A percentile compares a stretch with the other conserved stretches of the same genome.
Conservation (phyloP, 2,888 invertebrate species). For the Nemapogon koenigi region DNA sequence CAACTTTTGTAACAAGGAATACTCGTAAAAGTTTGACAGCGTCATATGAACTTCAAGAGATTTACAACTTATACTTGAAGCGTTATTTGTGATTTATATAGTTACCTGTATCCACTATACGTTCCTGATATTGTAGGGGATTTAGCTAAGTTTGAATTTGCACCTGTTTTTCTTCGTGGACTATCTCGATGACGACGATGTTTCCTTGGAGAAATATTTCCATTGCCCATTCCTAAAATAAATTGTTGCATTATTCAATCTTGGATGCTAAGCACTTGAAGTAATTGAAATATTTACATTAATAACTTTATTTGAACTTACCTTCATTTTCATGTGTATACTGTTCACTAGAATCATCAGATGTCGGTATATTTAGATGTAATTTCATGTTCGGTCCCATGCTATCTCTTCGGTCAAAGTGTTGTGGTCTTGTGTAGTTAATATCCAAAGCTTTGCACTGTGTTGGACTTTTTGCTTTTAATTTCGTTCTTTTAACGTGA, state of each 20-base stretch:
- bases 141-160: constrained; percentile 56
- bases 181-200: constrained; percentile 69
- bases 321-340: constrained; percentile 57
- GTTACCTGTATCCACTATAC: constrained; percentile 51
- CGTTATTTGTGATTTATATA: too few relatives aligned
- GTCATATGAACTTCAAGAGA: too few relatives aligned
- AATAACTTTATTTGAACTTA: constrained; percentile 16
- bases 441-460: constrained; percentile 43
- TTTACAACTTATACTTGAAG: too few relatives aligned
- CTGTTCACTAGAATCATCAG: constrained; percentile 68
- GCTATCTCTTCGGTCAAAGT: constrained; percentile 58
- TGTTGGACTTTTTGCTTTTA: constrained; percentile 57
- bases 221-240: constrained; percentile 37
- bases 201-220: constrained; percentile 65
- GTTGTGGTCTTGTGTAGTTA: constrained; percentile 35
- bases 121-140: constrained; percentile 55
- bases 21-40: too few relatives aligned
- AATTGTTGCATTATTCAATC: background rate
- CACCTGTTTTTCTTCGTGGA: constrained; percentile 69
- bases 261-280: background rate
- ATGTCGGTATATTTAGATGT: constrained; percentile 63
- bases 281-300: background rate
- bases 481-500: constrained; percentile 52
- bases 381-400: constrained; percentile 58
- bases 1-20: too few relatives aligned